A percentile compares a stretch with the other conserved stretches of the same genome.
These are phyloP conservation scores for Lamellibrachia luymesi DNA, from an alignment of 1,140 invertebrate species.

Conservation along the genomic window DNA sequence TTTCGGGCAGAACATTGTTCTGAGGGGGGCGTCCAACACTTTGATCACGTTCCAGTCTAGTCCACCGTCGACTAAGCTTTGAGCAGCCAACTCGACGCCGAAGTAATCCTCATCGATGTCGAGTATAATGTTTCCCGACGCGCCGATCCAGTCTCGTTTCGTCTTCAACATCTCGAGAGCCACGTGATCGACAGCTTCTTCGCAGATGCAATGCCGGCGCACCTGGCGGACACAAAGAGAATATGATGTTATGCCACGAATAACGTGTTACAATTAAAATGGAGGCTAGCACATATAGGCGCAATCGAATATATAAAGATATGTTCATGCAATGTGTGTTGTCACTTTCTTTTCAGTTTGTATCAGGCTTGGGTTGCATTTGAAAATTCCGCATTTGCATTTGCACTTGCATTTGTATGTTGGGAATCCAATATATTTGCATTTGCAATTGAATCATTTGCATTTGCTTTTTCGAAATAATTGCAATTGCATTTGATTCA, in stretches of 20 bases:
- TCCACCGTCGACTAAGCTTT: conserved; percentile 30
- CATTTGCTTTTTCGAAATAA: too few relatives aligned
- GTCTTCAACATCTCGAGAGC: neutral
- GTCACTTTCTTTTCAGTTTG: too few relatives aligned
- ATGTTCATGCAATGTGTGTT: too few relatives aligned
- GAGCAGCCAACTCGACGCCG: conserved; percentile 36
- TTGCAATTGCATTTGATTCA: too few relatives aligned
- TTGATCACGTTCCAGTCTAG: conserved; percentile 24
- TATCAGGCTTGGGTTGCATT: too few relatives aligned
- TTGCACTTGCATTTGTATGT: too few relatives aligned
- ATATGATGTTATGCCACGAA: neutral
- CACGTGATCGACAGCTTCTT: neutral
- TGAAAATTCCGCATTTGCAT: too few relatives aligned
- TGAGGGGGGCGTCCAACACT: conserved; percentile 27
- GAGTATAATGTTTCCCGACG: conserved; percentile 34
- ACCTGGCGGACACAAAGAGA: neutral
- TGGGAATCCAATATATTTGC: too few relatives aligned
- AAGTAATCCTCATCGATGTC: conserved; percentile 46
- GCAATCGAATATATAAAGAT: too few relatives aligned
- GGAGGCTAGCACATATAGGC: too few relatives aligned
- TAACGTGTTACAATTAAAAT: too few relatives aligned
- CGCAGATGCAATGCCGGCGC: neutral
- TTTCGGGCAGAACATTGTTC: conserved; percentile 34
- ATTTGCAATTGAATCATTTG: too few relatives aligned
- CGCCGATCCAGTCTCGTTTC: neutral